Conservation (phyloP, 2,797 vertebrate genomes). For the Muraenolepis orangiensis region DNA sequence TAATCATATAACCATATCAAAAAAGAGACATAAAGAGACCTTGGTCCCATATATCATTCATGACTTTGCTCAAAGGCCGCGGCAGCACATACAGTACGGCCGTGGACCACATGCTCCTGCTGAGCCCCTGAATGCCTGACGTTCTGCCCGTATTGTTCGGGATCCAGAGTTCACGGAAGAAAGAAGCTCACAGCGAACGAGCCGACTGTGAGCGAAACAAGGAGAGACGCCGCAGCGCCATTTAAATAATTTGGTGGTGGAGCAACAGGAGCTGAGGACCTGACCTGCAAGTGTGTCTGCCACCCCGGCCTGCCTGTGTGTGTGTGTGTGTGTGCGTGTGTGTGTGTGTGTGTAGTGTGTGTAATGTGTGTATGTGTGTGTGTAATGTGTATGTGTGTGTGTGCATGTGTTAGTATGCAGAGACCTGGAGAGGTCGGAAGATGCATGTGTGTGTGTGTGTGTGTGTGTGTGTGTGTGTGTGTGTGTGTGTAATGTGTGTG, state of each 20-base stretch:
- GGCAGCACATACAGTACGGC: too few relatives aligned
- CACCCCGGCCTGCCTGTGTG: not conserved
- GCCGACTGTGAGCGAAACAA: slow-evolving; percentile 66
- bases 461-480: too few relatives aligned
- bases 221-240: slow-evolving; percentile 62
- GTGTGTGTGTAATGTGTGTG: too few relatives aligned
- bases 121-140: slow-evolving; percentile 32
- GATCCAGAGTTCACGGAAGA: slow-evolving; percentile 68
- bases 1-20: slow-evolving; percentile 24
- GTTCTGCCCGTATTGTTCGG: slow-evolving; percentile 56
- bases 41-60: slow-evolving; percentile 47
- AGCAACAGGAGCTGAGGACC: slow-evolving; percentile 47
- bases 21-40: slow-evolving; percentile 19
- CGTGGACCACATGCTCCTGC: not conserved
- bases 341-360: slow-evolving; percentile 5
- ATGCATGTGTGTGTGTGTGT: too few relatives aligned
- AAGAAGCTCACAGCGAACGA: slow-evolving; percentile 69
- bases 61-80: slow-evolving; percentile 38
- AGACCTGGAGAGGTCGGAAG: not conserved
- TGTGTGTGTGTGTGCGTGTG: slow-evolving; percentile 4
- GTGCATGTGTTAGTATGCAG: not conserved
- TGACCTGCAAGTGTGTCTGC: slow-evolving; percentile 51
- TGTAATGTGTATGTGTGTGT: slow-evolving; percentile 14
- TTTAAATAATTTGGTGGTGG: slow-evolving; percentile 68
- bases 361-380: slow-evolving; percentile 13